Evolutionary conservation across 1,140 invertebrate species (phyloP).

Genomic region (Drosophila quadrilineata): DNA sequence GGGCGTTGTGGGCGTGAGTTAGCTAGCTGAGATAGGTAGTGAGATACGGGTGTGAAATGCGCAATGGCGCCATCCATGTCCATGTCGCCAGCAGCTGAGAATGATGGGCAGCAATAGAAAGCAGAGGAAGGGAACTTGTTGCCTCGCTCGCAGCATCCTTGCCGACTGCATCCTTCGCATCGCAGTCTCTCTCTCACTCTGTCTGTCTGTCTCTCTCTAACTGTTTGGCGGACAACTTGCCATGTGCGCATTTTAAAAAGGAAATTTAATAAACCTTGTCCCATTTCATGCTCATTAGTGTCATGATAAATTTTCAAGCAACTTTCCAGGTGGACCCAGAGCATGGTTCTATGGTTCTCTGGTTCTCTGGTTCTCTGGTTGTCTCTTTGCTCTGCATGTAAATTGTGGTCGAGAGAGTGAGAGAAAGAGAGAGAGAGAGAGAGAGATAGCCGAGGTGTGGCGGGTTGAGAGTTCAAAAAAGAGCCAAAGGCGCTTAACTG

Average conservation of each 20-base stretch:
- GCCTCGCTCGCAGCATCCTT: conserved; percentile 20
- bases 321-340: conserved; percentile 30
- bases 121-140: conserved; percentile 51
- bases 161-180: conserved; percentile 11
- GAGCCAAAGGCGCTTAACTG: conserved; percentile 64
- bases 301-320: conserved; percentile 69
- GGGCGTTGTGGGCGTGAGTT: not conserved
- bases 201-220: not conserved
- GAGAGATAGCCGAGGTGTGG: conserved; percentile 20
- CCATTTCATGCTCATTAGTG: conserved; percentile 76
- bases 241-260: conserved; percentile 74
- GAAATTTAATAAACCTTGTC: conserved; percentile 78
- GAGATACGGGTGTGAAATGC: conserved; percentile 35
- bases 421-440: no score
- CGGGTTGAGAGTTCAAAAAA: conserved; percentile 50
- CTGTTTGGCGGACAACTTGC: conserved; percentile 12
- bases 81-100: conserved; percentile 34
- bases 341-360: not conserved
- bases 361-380: not conserved
- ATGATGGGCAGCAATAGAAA: conserved; percentile 16
- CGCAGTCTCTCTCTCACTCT: no score
- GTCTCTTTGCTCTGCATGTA: conserved; percentile 46
- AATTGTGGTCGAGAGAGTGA: no score
- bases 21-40: conserved; percentile 33
- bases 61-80: conserved; percentile 56